Conservation (phyloP, 1,140 invertebrate genomes). For the Periplaneta americana region DNA sequence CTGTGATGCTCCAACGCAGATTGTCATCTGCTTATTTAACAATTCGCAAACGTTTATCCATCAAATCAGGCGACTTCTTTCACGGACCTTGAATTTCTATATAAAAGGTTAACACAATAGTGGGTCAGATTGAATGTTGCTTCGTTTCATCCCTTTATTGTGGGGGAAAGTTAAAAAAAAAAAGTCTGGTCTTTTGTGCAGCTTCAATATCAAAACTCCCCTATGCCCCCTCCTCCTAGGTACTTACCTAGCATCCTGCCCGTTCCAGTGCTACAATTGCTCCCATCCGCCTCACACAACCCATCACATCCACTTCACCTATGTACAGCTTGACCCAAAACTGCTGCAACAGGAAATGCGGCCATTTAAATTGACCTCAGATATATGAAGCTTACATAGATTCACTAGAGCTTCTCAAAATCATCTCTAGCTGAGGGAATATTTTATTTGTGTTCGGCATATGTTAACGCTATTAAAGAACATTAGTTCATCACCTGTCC, state of each 20-base stretch:
- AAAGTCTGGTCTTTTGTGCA: neutral
- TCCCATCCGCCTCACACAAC: neutral
- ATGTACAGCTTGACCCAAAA: neutral
- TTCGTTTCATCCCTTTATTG: neutral
- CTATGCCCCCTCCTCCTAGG: no score
- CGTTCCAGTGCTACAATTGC: no score
- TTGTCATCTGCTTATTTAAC: constrained; percentile 11
- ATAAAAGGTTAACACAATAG: neutral
- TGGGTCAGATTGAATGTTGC: neutral
- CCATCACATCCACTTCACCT: neutral
- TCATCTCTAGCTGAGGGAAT: no score
- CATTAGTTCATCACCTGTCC: no score
- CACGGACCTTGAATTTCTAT: neutral
- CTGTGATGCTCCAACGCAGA: neutral
- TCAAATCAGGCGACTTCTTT: constrained; percentile 4
- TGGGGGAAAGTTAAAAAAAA: no score
- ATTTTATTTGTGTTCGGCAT: no score
- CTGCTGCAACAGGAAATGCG: neutral
- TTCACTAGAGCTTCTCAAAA: no score
- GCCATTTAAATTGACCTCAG: no score
- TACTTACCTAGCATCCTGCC: neutral
- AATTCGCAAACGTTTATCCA: constrained; percentile 9
- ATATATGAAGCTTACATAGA: no score
- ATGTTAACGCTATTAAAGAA: no score
- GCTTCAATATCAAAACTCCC: neutral